A percentile compares a stretch with the other conserved stretches of the same genome.
These are phyloP conservation scores for Diabrotica virgifera DNA, from an alignment of 1,140 invertebrate species.

Conservation along the genomic window DNA sequence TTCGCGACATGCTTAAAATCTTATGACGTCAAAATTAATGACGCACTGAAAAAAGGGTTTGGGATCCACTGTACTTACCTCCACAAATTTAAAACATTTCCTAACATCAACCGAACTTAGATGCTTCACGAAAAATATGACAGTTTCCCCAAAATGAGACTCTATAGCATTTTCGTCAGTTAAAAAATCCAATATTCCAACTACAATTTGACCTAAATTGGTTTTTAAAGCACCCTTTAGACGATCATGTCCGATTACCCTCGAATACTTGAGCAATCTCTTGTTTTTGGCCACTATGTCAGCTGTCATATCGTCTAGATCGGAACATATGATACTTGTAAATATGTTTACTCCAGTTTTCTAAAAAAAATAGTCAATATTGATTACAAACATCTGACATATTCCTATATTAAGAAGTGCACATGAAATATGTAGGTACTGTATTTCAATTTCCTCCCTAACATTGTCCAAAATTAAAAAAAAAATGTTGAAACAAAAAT, in stretches of 20 bases:
- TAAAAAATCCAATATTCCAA: slow-evolving; percentile 23
- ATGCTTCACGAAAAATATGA: slow-evolving; percentile 25
- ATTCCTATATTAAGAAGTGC: no score
- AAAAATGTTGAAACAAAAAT: no score
- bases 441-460: no score
- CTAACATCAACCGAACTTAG: slow-evolving; percentile 24
- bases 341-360: slow-evolving; percentile 29
- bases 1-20: no score
- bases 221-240: slow-evolving; percentile 27
- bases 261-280: slow-evolving; percentile 20
- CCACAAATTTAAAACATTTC: slow-evolving; percentile 26
- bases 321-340: slow-evolving; percentile 26
- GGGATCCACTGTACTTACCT: no score
- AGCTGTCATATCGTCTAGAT: slow-evolving; percentile 25
- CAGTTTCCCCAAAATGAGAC: slow-evolving; percentile 25
- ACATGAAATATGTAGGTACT: no score
- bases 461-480: no score
- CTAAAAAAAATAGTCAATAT: slow-evolving; percentile 24
- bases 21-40: no score
- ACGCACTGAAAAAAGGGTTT: no score
- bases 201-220: slow-evolving; percentile 35
- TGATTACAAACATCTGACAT: no score
- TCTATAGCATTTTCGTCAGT: no score
- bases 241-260: slow-evolving; percentile 27
- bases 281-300: slow-evolving; percentile 22